Conservation (phyloP, 2,113 vertebrate species). For the Entomyzon cyanotis region DNA sequence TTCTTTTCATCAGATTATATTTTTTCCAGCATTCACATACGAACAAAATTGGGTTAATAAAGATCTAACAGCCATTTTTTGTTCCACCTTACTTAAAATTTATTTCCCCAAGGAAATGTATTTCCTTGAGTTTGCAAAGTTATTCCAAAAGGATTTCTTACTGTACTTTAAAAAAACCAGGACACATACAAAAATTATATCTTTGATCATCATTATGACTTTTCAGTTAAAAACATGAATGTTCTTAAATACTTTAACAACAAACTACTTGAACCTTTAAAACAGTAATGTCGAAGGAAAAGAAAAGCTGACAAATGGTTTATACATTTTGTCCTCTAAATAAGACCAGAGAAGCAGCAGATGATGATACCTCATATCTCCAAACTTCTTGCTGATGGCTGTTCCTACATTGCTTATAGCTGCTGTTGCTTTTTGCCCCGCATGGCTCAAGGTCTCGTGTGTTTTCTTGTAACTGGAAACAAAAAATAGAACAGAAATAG, state of each 20-base stretch:
- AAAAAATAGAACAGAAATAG: constrained; percentile 15
- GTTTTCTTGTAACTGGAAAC: constrained; percentile 91
- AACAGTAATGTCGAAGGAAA: not conserved
- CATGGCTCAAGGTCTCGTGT: constrained; percentile 91
- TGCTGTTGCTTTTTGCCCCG: constrained; percentile 90
- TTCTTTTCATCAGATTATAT: not conserved
- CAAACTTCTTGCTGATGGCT: constrained; percentile 91
- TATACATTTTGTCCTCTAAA: not conserved
- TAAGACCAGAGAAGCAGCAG: not conserved
- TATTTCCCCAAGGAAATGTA: not conserved
- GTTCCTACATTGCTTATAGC: constrained; percentile 93
- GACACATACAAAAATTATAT: not conserved
- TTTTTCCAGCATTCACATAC: not conserved
- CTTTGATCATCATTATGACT: not conserved
- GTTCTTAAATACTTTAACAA: not conserved
- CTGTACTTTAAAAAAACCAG: not conserved
- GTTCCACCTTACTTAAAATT: not conserved
- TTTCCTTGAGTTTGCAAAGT: not conserved
- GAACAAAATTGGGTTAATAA: not conserved
- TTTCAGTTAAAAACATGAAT: not conserved
- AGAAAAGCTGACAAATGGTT: not conserved
- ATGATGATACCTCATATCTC: constrained; percentile 90
- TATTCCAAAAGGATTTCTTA: not conserved
- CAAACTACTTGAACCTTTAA: not conserved
- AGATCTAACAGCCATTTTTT: not conserved